Percentiles rank a stretch among this genome's conserved stretches.
These are phyloP conservation scores for Catharus ustulatus DNA, from an alignment of 2,797 vertebrate genomes.

Conservation along the genomic window DNA sequence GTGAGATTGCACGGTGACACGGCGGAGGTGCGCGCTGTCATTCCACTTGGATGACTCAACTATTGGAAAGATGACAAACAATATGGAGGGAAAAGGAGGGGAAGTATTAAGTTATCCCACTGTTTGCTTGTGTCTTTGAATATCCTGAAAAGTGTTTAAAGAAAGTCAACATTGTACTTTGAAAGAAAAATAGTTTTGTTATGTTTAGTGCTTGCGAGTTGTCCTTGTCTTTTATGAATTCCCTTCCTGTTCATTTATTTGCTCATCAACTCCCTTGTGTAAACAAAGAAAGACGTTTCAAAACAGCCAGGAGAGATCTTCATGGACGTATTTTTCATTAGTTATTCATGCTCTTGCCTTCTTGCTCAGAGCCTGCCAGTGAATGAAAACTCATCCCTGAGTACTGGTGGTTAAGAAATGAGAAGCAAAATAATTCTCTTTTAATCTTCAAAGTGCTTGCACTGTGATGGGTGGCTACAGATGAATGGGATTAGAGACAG, in stretches of 20 bases:
- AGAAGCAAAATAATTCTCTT: constrained; percentile 21
- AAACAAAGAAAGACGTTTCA: constrained; percentile 6
- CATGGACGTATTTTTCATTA: constrained; percentile 6
- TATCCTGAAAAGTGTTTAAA: background rate
- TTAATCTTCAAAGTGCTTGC: constrained; percentile 43
- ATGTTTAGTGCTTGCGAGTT: background rate
- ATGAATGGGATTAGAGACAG: background rate
- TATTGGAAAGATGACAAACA: background rate
- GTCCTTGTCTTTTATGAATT: background rate
- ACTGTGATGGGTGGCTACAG: constrained; percentile 5
- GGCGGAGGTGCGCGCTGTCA: background rate
- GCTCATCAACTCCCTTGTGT: background rate
- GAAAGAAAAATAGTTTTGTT: background rate
- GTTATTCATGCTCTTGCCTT: constrained; percentile 30
- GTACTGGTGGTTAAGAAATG: constrained; percentile 24
- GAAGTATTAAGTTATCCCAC: background rate
- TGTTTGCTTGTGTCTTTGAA: background rate
- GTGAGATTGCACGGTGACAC: background rate
- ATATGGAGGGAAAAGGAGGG: background rate
- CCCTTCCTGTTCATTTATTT: constrained; percentile 17
- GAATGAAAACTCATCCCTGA: constrained; percentile 16
- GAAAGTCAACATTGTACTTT: background rate
- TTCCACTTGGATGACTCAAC: constrained; percentile 1
- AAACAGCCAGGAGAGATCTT: background rate
- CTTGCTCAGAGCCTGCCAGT: background rate